Conservation (phyloP, 1,140 invertebrate genomes). For the Nebria ingens region DNA sequence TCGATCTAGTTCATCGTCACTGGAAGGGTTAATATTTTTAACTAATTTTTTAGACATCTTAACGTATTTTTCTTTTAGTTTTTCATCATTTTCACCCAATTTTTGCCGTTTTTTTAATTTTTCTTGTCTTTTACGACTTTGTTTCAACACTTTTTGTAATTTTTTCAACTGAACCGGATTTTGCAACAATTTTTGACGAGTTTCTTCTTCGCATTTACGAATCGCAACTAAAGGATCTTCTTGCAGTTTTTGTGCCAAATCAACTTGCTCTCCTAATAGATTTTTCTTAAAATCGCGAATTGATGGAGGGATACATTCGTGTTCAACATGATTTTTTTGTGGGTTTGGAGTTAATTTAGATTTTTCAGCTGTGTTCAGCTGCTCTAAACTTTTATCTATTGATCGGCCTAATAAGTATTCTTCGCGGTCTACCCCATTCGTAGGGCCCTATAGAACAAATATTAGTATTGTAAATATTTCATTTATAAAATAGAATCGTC, state of each 20-base stretch:
- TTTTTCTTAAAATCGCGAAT: slow-evolving; percentile 49
- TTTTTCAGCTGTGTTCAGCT: slow-evolving; percentile 49
- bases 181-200: slow-evolving; percentile 63
- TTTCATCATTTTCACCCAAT: slow-evolving; percentile 6
- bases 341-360: slow-evolving; percentile 34
- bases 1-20: slow-evolving; percentile 39
- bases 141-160: slow-evolving; percentile 62
- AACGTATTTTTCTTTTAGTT: slow-evolving; percentile 15
- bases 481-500: slow-evolving; percentile 9
- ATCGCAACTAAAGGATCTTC: slow-evolving; percentile 85
- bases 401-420: slow-evolving; percentile 83
- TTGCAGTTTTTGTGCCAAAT: slow-evolving; percentile 70
- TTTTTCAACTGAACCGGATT: slow-evolving; percentile 86
- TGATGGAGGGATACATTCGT: slow-evolving; percentile 66
- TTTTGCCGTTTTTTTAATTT: slow-evolving; percentile 40
- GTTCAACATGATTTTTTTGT: slow-evolving; percentile 58
- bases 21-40: slow-evolving; percentile 44
- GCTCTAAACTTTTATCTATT: slow-evolving; percentile 77
- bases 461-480: too few relatives aligned
- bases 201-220: slow-evolving; percentile 75
- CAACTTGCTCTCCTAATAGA: slow-evolving; percentile 54
- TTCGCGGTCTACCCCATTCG: slow-evolving; percentile 64
- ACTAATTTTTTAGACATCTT: slow-evolving; percentile 32
- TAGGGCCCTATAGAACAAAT: slow-evolving; percentile 45
- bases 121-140: slow-evolving; percentile 41